phyloP scores from a whole-genome alignment of 2,113 vertebrate species.

The Oreochromis aureus region DNA sequence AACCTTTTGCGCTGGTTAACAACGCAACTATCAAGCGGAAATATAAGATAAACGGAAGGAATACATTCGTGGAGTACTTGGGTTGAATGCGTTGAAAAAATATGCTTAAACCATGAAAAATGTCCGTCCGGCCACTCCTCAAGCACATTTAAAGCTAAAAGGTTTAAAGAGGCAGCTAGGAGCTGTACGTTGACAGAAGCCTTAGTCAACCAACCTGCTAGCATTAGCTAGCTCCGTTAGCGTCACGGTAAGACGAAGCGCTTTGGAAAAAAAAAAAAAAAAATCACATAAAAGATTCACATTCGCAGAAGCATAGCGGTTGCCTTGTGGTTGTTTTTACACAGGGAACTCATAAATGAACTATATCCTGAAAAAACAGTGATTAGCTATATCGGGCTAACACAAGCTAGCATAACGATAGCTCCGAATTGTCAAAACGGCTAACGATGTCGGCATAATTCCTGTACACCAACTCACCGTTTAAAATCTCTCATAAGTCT shows the following conservation, averaged over 20 bases:
- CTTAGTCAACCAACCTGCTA: background rate
- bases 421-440: slow-evolving; percentile 31
- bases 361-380: background rate
- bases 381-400: background rate
- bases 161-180: background rate
- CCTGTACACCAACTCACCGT: slow-evolving; percentile 72
- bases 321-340: background rate
- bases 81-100: background rate
- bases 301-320: too few species aligned
- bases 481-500: slow-evolving; percentile 97
- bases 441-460: background rate
- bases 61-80: background rate
- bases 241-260: background rate
- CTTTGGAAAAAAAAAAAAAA: background rate
- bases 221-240: background rate
- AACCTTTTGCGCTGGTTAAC: background rate
- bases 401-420: slow-evolving; percentile 36
- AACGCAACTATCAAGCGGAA: background rate
- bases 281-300: background rate
- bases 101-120: background rate
- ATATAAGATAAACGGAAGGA: background rate
- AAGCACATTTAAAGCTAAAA: background rate
- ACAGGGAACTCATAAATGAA: fast-evolving
- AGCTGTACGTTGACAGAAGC: background rate
- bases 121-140: background rate